Conservation (phyloP, 2,113 vertebrate species). For the Aegithalos caudatus region DNA sequence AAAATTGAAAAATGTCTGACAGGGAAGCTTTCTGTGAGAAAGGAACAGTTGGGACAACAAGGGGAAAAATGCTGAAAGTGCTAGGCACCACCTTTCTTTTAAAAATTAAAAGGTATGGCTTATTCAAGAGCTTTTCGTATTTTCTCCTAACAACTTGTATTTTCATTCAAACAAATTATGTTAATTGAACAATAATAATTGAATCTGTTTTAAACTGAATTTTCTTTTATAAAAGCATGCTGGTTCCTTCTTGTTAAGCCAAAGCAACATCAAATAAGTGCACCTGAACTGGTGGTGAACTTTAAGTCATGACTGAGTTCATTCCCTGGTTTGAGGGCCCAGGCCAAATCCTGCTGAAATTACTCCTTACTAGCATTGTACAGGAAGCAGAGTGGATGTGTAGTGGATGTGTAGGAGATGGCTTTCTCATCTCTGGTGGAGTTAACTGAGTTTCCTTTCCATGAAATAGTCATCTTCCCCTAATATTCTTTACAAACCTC, state of each 20-base stretch:
- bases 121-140: not conserved
- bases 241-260: not conserved
- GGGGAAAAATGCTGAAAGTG: not conserved
- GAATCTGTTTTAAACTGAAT: not conserved
- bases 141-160: not conserved
- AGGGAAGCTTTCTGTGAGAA: not conserved
- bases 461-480: not conserved
- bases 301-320: not conserved
- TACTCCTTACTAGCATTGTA: not conserved
- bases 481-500: not conserved
- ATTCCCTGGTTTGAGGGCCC: not conserved
- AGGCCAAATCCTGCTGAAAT: not conserved
- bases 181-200: not conserved
- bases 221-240: not conserved
- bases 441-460: not conserved
- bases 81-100: not conserved
- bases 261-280: not conserved
- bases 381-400: not conserved
- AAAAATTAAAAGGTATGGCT: not conserved
- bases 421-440: not conserved
- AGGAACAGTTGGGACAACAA: not conserved
- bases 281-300: not conserved
- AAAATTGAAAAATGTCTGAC: not conserved
- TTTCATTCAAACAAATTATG: not conserved
- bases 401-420: not conserved